phyloP scores from a whole-genome alignment of 2,113 vertebrate genomes.

The Rostratula benghalensis region DNA sequence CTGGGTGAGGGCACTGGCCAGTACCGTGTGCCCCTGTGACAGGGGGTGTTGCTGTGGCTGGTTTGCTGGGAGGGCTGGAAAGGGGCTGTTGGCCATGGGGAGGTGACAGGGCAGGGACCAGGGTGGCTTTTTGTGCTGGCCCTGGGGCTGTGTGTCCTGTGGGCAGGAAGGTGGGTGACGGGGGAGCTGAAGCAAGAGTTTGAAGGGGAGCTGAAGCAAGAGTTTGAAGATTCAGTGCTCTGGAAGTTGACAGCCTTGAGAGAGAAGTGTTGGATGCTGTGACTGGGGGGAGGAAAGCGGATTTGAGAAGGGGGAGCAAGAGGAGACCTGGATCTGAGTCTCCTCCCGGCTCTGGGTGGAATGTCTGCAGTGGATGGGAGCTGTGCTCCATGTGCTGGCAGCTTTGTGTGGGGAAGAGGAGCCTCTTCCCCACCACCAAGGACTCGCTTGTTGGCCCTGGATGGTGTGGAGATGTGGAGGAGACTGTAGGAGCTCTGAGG shows the following conservation, averaged over 20 bases:
- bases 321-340: accelerated
- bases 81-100: not conserved
- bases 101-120: not conserved
- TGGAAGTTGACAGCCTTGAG: not conserved
- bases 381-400: accelerated
- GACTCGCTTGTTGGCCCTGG: not conserved
- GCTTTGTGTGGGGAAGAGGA: not conserved
- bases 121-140: not conserved
- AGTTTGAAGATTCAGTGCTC: not conserved
- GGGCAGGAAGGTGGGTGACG: accelerated
- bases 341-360: not conserved
- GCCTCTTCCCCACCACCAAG: not conserved
- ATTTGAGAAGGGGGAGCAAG: not conserved
- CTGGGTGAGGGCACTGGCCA: not conserved
- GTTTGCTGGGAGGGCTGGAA: not conserved
- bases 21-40: accelerated
- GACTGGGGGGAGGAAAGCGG: not conserved
- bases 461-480: not conserved
- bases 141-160: not conserved
- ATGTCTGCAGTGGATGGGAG: accelerated
- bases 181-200: not conserved
- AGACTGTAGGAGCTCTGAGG: not conserved
- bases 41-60: accelerated
- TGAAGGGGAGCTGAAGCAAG: not conserved
- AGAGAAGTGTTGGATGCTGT: not conserved